These are phyloP conservation scores for Neotoma lepida DNA, from an alignment of 2,113 vertebrate species.

Conservation along the genomic window DNA sequence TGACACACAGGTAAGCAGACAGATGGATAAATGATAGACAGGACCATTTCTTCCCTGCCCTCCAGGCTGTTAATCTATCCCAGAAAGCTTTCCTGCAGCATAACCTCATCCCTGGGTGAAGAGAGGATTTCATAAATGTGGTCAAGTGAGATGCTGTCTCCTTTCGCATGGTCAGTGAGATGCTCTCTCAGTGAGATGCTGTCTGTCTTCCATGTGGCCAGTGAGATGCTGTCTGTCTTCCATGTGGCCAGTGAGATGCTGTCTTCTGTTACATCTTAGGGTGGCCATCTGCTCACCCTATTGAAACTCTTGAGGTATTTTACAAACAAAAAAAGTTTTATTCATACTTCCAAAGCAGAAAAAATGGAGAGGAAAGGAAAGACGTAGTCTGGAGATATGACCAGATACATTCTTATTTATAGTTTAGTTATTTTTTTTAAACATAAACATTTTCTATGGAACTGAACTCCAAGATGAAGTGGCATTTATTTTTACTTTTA, in stretches of 20 bases:
- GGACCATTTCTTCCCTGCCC: not conserved
- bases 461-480: not conserved
- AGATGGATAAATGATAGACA: not conserved
- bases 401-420: not conserved
- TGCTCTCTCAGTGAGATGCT: not conserved
- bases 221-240: not conserved
- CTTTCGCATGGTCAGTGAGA: fast-evolving
- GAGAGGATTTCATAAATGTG: not conserved
- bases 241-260: not conserved
- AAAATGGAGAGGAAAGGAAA: not conserved
- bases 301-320: slow-evolving; percentile 8
- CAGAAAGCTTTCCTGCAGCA: not conserved
- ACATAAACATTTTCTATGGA: not conserved
- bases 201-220: not conserved
- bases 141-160: not conserved
- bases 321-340: slow-evolving; percentile 31
- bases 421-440: not conserved
- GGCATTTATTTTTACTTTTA: slow-evolving; percentile 3
- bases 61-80: not conserved
- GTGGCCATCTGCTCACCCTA: not conserved
- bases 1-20: not conserved
- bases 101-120: not conserved
- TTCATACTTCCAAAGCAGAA: not conserved
- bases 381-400: not conserved
- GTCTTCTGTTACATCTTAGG: not conserved